Base-by-base conservation (phyloP, 2,888 invertebrate genomes). In the Flexamia atlantica region DNA sequence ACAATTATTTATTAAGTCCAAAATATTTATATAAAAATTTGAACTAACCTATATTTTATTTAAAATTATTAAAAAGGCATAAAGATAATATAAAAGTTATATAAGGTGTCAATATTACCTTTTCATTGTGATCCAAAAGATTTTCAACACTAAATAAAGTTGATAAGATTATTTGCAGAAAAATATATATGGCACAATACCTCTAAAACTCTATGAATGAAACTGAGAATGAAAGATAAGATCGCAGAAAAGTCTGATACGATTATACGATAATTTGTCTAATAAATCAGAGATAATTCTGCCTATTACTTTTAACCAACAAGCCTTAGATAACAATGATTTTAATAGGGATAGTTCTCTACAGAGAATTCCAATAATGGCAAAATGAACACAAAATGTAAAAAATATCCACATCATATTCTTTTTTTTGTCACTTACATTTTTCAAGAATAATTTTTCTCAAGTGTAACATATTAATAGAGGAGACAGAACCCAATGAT, bases 221-320 rank as follows among this genome's bases (percentile, higher is more conserved):
- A 53, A 53, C 23, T 53, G 23, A 53, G 64, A 64, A 64, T 28
- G 64, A 64, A 64, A 64, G 64, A 64, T 64, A 64, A 64, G 17
- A 17, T 30, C 3, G 5, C 14, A 12, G 28, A 14, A 64, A 64
- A 25, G 64, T n/a, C 14, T 5, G 64, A 30, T 14, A 28, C 30
- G 53, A 64, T 25, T 64, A 64, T 64, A 64, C 28, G 10, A 64
- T 64, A 9, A 64, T 64, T 64, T 64, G 64, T 64, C 64, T 64
- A 28, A 64, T 64, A 64, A 64, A 64, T 64, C 64, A 14, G 30
- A 28, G 64, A 64, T 64, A 30, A 64, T 64, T 12, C 20, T 23
- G 23, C 3, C 20, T 25, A 57, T 57, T 57, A 57, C 25, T 57
- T 57, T 57, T 57, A 57, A 57, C 23, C 57, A 23, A 20, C 57